These are phyloP conservation scores for Diprion similis DNA, from an alignment of 1,140 invertebrate genomes.

Conservation along the genomic window DNA sequence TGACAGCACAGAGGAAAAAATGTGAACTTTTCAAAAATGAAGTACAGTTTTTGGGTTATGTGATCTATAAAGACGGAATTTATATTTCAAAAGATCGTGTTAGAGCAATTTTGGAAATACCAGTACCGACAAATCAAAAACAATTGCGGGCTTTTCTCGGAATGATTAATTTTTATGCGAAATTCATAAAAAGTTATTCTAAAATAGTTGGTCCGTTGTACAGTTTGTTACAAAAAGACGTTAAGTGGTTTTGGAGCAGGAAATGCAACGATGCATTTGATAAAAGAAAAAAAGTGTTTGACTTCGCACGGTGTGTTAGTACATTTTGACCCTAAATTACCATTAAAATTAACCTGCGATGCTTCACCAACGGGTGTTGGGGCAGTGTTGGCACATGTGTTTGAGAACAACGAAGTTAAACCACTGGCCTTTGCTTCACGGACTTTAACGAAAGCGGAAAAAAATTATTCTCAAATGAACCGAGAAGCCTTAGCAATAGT, in stretches of 20 bases:
- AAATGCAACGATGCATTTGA: constrained; percentile 24
- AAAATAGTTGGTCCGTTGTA: constrained; percentile 23
- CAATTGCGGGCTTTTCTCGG: too few relatives aligned
- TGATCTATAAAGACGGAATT: too few relatives aligned
- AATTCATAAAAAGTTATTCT: constrained; percentile 16
- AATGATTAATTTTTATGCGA: background rate
- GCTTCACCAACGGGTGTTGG: constrained; percentile 34
- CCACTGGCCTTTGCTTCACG: constrained; percentile 56
- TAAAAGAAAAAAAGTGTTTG: too few relatives aligned
- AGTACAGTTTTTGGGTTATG: constrained; percentile 13
- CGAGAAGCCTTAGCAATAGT: constrained; percentile 63
- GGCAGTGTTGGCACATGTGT: constrained; percentile 30
- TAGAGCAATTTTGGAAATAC: background rate
- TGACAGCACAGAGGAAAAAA: background rate
- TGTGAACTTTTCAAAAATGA: background rate
- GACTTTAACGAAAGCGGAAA: constrained; percentile 50
- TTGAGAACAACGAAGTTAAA: constrained; percentile 38
- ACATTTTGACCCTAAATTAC: constrained; percentile 41
- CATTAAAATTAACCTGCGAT: constrained; percentile 41
- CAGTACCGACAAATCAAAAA: background rate
- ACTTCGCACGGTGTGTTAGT: constrained; percentile 37
- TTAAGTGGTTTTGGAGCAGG: constrained; percentile 24
- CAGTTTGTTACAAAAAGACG: constrained; percentile 19
- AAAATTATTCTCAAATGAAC: constrained; percentile 62
- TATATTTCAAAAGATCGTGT: constrained; percentile 3